These are phyloP conservation scores for Eueremaeus valkanovi DNA, from an alignment of 2,888 invertebrate genomes.

Conservation along the genomic window DNA sequence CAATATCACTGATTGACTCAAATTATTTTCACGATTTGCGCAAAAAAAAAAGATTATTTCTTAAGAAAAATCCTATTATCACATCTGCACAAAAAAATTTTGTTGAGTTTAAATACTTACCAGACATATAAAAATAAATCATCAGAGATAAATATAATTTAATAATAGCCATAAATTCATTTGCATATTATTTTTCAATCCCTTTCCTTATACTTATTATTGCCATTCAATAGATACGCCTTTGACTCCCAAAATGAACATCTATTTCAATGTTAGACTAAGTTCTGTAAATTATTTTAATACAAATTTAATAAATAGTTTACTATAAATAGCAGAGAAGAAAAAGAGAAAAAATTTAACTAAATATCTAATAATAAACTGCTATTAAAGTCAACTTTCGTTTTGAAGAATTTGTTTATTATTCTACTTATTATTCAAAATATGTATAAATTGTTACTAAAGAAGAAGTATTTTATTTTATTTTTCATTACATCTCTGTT, in stretches of 20 bases:
- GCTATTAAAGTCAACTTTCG: background rate
- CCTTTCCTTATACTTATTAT: background rate
- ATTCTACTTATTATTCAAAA: background rate
- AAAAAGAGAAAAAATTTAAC: background rate
- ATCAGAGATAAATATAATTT: background rate
- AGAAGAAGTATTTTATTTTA: background rate
- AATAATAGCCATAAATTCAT: background rate
- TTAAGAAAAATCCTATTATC: too few relatives aligned
- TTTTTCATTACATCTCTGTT: background rate
- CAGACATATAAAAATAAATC: background rate
- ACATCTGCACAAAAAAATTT: too few relatives aligned
- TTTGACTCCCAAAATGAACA: too few relatives aligned
- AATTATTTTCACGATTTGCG: background rate
- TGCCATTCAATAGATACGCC: background rate
- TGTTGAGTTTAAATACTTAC: too few relatives aligned
- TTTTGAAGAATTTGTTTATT: too few relatives aligned
- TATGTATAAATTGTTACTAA: background rate
- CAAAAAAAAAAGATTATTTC: background rate
- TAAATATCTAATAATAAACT: background rate
- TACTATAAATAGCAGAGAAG: background rate
- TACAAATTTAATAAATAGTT: background rate
- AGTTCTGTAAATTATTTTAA: background rate
- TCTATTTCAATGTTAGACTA: too few relatives aligned
- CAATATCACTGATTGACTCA: background rate
- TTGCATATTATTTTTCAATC: background rate